These are phyloP conservation scores for Drosophila melanogaster DNA, from an alignment of 1,140 invertebrate species.

Conservation along the genomic window DNA sequence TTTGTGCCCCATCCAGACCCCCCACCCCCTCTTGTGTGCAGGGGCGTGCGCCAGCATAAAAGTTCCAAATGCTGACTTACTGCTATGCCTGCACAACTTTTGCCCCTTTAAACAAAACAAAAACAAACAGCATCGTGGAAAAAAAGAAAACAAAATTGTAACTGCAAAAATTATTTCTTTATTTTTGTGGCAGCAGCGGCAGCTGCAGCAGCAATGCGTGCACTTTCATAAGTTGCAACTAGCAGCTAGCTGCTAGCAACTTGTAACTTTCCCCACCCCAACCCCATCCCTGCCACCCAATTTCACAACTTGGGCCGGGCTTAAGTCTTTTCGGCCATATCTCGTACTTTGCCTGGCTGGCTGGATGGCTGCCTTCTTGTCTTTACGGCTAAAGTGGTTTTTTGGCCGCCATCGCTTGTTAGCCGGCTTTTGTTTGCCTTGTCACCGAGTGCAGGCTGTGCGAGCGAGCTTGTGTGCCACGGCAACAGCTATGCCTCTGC, in stretches of 20 bases:
- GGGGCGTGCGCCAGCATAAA: slow-evolving; percentile 75
- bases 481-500: slow-evolving; percentile 8
- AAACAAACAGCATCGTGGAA: slow-evolving; percentile 7
- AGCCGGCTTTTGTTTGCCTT: slow-evolving; percentile 70
- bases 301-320: slow-evolving; percentile 29
- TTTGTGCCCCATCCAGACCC: too few species aligned
- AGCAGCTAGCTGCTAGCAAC: slow-evolving; percentile 58
- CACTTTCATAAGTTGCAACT: slow-evolving; percentile 80
- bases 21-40: slow-evolving; percentile 5
- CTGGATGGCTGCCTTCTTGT: slow-evolving; percentile 47
- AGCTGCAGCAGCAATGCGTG: slow-evolving; percentile 61
- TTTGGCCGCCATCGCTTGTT: slow-evolving; percentile 75
- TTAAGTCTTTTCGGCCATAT: slow-evolving; percentile 66
- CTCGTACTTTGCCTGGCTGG: slow-evolving; percentile 46
- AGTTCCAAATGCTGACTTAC: slow-evolving; percentile 79
- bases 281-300: background rate
- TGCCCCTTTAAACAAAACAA: slow-evolving; percentile 39
- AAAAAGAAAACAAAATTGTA: slow-evolving; percentile 22
- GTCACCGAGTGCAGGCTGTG: slow-evolving; percentile 62
- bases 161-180: slow-evolving; percentile 63
- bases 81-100: slow-evolving; percentile 59
- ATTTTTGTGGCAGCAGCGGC: slow-evolving; percentile 51
- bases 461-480: slow-evolving; percentile 36
- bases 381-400: slow-evolving; percentile 66
- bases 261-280: slow-evolving; percentile 21